Conservation (phyloP, 2,797 vertebrate species). For the Peromyscus eremicus region DNA sequence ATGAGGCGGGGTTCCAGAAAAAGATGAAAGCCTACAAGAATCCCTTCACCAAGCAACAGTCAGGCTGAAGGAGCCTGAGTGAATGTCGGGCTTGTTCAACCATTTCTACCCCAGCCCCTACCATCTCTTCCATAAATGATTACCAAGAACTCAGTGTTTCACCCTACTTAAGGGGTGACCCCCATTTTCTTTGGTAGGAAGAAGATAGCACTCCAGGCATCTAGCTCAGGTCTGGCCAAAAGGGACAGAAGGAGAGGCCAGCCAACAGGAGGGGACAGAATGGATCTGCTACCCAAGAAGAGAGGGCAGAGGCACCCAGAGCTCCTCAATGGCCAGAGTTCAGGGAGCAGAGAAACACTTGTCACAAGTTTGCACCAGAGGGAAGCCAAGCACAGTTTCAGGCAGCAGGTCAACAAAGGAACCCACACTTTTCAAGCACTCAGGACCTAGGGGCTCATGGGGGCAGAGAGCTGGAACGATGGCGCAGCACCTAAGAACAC, state of each 20-base stretch:
- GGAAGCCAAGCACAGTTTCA: background rate
- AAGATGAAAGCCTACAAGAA: background rate
- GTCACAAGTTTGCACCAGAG: background rate
- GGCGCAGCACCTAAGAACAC: background rate
- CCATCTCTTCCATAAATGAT: background rate
- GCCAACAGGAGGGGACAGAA: background rate
- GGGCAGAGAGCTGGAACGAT: background rate
- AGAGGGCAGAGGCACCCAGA: background rate
- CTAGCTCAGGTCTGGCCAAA: background rate
- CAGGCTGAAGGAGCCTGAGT: background rate
- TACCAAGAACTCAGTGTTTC: background rate
- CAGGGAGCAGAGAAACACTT: background rate
- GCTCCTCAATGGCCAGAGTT: background rate
- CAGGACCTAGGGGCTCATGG: background rate
- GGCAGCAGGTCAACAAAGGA: background rate
- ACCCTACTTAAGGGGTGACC: background rate
- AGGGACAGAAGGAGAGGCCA: background rate
- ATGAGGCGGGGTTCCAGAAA: background rate
- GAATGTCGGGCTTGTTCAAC: background rate
- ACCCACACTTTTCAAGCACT: background rate
- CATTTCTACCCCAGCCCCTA: background rate
- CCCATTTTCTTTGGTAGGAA: background rate
- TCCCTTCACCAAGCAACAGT: background rate
- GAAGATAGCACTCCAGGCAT: background rate
- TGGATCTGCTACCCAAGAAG: background rate